phyloP scores from a whole-genome alignment of 2,888 invertebrate genomes.

The Hydraecia micacea region DNA sequence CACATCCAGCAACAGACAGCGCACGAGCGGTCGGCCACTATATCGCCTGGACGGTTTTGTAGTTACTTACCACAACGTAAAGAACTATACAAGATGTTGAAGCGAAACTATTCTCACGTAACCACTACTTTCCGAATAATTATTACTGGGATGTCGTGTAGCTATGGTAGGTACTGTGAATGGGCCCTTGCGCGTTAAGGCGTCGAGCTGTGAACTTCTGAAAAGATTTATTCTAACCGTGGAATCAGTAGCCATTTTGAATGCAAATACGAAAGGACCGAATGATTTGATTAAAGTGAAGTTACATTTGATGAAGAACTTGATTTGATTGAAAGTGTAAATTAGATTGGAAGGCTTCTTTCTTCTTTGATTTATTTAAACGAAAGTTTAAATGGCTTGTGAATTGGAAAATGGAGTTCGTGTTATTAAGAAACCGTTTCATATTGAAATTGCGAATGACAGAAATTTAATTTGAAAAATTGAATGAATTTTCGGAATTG shows the following conservation, averaged over 20 bases:
- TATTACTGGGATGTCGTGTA: neutral
- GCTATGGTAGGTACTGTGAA: neutral
- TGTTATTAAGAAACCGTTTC: neutral
- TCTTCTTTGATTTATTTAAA: constrained; percentile 30
- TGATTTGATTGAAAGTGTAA: constrained; percentile 36
- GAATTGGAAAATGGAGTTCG: constrained; percentile 27
- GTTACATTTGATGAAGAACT: constrained; percentile 23
- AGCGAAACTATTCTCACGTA: neutral
- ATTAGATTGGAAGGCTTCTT: constrained; percentile 25
- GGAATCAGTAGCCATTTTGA: constrained; percentile 18
- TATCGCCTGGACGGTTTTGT: too few species aligned
- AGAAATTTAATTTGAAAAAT: neutral
- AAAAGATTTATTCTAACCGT: constrained; percentile 35
- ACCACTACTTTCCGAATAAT: neutral
- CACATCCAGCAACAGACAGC: too few species aligned
- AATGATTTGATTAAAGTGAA: constrained; percentile 37
- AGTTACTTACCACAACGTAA: neutral
- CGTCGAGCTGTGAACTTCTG: constrained; percentile 11
- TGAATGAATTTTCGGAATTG: neutral
- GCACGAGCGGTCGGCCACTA: neutral
- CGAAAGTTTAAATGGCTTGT: constrained; percentile 7
- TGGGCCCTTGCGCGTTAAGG: neutral
- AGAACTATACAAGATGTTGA: neutral
- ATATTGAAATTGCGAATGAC: constrained; percentile 5
- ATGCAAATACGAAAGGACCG: constrained; percentile 33